phyloP scores from a whole-genome alignment of 2,888 invertebrate genomes.

The Xestobium rufovillosum region DNA sequence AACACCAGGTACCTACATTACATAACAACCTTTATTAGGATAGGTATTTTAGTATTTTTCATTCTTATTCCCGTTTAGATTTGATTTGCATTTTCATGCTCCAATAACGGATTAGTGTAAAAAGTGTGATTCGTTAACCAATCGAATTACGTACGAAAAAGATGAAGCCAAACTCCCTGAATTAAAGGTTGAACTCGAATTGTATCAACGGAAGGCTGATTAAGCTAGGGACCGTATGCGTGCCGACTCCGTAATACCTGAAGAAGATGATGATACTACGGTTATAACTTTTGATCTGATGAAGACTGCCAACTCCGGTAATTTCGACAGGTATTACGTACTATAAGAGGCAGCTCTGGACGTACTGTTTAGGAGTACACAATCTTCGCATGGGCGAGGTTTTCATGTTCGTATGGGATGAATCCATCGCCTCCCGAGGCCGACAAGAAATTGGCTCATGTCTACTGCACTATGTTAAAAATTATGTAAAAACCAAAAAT shows the following conservation, averaged over 20 bases:
- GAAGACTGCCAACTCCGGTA: conserved; percentile 25
- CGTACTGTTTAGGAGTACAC: conserved; percentile 23
- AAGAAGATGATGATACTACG: conserved; percentile 5
- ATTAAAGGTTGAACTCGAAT: conserved; percentile 8
- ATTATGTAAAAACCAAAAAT: conserved; percentile 15
- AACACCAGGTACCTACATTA: no score
- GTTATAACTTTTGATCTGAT: conserved; percentile 22
- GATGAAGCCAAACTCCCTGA: conserved; percentile 7
- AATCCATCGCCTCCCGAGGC: conserved; percentile 21
- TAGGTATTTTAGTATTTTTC: no score
- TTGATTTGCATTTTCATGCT: conserved; percentile 14
- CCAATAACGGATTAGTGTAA: conserved; percentile 15
- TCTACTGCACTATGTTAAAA: conserved; percentile 18
- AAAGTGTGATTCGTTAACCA: conserved; percentile 12
- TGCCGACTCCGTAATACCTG: conserved; percentile 9
- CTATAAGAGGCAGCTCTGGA: conserved; percentile 25
- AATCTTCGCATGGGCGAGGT: conserved; percentile 16
- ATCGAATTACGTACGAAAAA: no score
- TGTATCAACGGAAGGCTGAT: conserved; percentile 14
- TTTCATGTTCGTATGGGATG: conserved; percentile 23
- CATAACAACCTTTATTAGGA: no score
- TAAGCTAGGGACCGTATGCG: conserved; percentile 9
- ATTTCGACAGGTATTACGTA: conserved; percentile 21
- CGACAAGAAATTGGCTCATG: conserved; percentile 24
- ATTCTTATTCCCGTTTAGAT: no score